These are phyloP conservation scores for Drosophila atroscutellata DNA, from an alignment of 2,888 invertebrate species.

Conservation along the genomic window DNA sequence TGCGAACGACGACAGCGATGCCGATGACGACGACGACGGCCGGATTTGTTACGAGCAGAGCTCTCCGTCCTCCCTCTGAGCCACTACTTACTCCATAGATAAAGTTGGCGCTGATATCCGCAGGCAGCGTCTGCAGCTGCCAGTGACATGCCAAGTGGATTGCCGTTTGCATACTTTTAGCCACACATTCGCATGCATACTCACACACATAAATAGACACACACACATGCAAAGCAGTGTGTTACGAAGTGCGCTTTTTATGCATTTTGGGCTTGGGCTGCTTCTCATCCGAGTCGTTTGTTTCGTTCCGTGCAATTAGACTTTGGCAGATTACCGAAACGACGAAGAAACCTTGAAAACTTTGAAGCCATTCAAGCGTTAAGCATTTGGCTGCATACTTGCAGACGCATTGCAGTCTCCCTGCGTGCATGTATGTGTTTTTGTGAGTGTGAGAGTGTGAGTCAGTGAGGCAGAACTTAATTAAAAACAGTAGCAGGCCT, in stretches of 20 bases:
- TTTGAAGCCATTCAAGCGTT: constrained; percentile 61
- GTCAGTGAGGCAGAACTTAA: constrained; percentile 54
- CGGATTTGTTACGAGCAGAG: constrained; percentile 64
- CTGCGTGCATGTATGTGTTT: background rate
- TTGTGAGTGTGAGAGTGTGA: constrained; percentile 5
- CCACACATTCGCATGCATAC: constrained; percentile 26
- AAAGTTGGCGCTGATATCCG: constrained; percentile 62
- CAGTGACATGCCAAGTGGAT: constrained; percentile 72
- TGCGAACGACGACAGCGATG: constrained; percentile 44
- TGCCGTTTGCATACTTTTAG: constrained; percentile 50
- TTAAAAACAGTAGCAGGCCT: constrained; percentile 54
- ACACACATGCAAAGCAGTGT: constrained; percentile 57
- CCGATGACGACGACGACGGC: constrained; percentile 16
- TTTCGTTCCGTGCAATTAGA: constrained; percentile 80
- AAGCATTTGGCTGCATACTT: constrained; percentile 42
- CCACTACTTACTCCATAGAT: constrained; percentile 44
- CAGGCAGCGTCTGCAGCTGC: constrained; percentile 52
- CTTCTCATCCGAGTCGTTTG: constrained; percentile 75
- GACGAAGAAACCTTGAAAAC: constrained; percentile 58
- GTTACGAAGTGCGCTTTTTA: constrained; percentile 50
- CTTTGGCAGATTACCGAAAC: constrained; percentile 71
- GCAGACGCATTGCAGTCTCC: constrained; percentile 31
- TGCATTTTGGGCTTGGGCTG: constrained; percentile 27
- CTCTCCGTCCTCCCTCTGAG: constrained; percentile 30
- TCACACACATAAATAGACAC: constrained; percentile 12